Conservation (phyloP, 2,888 invertebrate genomes). For the Tenthredo notha region DNA sequence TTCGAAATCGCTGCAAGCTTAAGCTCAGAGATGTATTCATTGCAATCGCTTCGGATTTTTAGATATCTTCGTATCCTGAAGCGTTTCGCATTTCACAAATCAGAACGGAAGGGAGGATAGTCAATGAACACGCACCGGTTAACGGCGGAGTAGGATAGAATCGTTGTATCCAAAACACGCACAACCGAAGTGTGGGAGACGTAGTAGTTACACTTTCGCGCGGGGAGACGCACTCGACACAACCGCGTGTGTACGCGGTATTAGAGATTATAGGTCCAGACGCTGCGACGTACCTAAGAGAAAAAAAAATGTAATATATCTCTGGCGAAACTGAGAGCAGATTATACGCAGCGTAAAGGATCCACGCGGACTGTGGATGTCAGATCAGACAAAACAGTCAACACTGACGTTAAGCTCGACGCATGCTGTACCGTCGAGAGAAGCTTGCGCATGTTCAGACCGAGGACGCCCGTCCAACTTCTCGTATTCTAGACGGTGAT, state of each 20-base stretch:
- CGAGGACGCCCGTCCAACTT: conserved; percentile 33
- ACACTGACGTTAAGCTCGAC: conserved; percentile 42
- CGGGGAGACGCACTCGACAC: neutral
- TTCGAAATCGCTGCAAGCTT: conserved; percentile 40
- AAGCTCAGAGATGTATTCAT: conserved; percentile 30
- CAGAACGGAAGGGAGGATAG: neutral
- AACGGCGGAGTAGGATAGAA: neutral
- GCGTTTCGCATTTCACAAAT: conserved; percentile 34
- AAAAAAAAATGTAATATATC: neutral
- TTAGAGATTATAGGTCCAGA: conserved; percentile 1
- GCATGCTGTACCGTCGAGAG: conserved; percentile 35
- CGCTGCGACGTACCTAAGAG: neutral
- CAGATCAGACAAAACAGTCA: conserved; percentile 51
- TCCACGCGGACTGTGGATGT: conserved; percentile 48
- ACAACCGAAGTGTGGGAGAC: neutral
- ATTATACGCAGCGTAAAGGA: conserved; percentile 9
- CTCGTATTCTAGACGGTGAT: conserved; percentile 49
- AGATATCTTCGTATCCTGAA: neutral
- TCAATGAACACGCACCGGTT: neutral
- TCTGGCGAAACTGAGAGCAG: neutral
- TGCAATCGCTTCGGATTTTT: neutral
- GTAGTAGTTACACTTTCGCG: neutral
- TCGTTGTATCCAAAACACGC: conserved; percentile 4
- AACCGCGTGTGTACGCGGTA: neutral
- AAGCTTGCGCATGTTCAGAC: conserved; percentile 45